These are phyloP conservation scores for Tortricodes alternella DNA, from an alignment of 2,888 invertebrate genomes.

Conservation along the genomic window DNA sequence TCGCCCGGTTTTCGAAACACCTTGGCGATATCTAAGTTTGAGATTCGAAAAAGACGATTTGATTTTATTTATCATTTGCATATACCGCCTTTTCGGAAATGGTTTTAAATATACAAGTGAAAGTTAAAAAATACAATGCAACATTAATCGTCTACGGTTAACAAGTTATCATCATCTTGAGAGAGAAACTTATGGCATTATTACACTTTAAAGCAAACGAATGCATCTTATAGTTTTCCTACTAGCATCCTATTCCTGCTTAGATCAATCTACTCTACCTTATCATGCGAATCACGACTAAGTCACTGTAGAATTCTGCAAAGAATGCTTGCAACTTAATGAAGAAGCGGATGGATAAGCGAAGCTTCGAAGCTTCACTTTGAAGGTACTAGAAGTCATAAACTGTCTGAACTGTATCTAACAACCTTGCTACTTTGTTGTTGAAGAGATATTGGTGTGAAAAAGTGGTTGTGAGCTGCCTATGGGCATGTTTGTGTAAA, in stretches of 20 bases:
- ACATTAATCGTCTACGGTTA: too few relatives aligned
- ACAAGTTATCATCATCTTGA: too few relatives aligned
- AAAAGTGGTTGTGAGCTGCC: conserved; percentile 10
- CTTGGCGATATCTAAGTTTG: conserved; percentile 6
- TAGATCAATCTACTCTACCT: background rate
- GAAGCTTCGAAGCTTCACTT: conserved; percentile 2
- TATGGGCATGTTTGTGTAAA: background rate
- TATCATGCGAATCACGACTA: conserved; percentile 5
- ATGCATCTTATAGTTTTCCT: background rate
- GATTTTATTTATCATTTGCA: background rate
- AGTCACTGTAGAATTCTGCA: background rate
- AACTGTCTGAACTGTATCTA: conserved; percentile 28
- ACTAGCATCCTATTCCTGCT: background rate
- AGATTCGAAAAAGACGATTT: background rate
- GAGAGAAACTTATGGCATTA: too few relatives aligned
- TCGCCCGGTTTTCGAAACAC: conserved; percentile 27
- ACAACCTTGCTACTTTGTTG: conserved; percentile 24
- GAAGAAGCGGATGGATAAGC: conserved; percentile 5
- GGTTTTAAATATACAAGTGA: too few relatives aligned
- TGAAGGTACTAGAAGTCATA: conserved; percentile 22
- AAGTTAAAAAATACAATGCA: too few relatives aligned
- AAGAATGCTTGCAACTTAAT: conserved; percentile 17
- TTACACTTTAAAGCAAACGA: background rate
- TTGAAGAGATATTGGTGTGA: conserved; percentile 15
- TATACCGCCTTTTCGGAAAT: background rate